Conservation (phyloP, 2,113 vertebrate genomes). For the Macrotis lagotis region DNA sequence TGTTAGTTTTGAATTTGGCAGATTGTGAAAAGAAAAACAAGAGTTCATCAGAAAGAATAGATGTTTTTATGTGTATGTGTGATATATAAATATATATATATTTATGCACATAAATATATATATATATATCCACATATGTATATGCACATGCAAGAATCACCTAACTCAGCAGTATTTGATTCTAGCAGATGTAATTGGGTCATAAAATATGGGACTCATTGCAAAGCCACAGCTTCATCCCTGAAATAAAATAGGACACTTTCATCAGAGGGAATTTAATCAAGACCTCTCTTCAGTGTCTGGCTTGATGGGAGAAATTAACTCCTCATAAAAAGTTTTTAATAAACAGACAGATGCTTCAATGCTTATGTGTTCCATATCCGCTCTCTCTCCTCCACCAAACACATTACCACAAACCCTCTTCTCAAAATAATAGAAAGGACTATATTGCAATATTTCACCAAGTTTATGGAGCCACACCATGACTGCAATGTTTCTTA, state of each 20-base stretch:
- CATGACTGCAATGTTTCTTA: conserved; percentile 11
- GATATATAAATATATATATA: neutral
- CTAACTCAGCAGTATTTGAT: conserved; percentile 43
- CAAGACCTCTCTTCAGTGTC: conserved; percentile 56
- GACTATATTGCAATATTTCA: neutral
- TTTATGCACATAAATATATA: no score
- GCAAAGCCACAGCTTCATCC: neutral
- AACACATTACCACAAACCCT: neutral
- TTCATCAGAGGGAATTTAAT: conserved; percentile 64
- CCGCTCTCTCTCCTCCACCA: neutral
- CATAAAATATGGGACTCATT: conserved; percentile 4
- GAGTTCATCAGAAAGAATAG: neutral
- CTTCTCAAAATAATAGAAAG: neutral
- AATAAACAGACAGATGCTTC: conserved; percentile 71
- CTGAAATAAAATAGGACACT: conserved; percentile 28
- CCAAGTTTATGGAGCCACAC: neutral
- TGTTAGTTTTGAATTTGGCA: conserved; percentile 8
- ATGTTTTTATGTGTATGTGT: no score
- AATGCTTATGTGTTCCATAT: conserved; percentile 38
- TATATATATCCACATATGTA: neutral
- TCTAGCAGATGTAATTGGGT: conserved; percentile 36
- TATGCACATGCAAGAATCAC: neutral
- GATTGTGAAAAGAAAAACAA: neutral
- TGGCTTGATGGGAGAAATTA: conserved; percentile 22
- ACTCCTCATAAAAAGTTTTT: conserved; percentile 53